Conservation (phyloP, 2,888 invertebrate species). For the Furcula furcula region DNA sequence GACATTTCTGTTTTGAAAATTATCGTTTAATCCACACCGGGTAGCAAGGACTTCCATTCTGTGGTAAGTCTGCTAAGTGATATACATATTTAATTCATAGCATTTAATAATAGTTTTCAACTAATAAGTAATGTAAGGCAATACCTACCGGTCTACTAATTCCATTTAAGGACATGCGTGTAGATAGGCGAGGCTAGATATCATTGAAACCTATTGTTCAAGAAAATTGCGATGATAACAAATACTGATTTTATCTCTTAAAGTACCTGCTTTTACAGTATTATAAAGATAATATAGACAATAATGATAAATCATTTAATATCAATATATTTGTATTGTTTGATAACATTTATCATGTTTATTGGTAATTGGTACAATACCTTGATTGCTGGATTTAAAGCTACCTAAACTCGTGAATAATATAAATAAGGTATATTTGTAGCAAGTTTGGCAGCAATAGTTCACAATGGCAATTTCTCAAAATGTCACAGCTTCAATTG, state of each 20-base stretch:
- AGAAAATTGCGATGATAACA: slow-evolving; percentile 41
- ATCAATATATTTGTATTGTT: slow-evolving; percentile 72
- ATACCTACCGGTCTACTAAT: too few relatives aligned
- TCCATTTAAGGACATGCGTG: slow-evolving; percentile 6
- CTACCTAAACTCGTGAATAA: slow-evolving; percentile 23
- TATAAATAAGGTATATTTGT: slow-evolving; percentile 2
- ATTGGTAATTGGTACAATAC: slow-evolving; percentile 48
- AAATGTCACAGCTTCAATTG: slow-evolving; percentile 35
- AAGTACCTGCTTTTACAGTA: slow-evolving; percentile 69
- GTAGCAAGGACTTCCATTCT: too few relatives aligned
- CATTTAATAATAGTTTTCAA: too few relatives aligned
- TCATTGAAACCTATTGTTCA: slow-evolving; percentile 22
- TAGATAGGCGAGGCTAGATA: background rate
- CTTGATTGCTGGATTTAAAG: slow-evolving; percentile 45
- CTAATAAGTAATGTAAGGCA: too few relatives aligned
- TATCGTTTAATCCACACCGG: too few relatives aligned
- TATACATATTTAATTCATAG: too few relatives aligned
- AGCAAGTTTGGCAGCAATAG: slow-evolving; percentile 5
- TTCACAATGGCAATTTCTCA: slow-evolving; percentile 3
- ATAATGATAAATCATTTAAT: slow-evolving; percentile 73
- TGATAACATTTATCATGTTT: slow-evolving; percentile 70
- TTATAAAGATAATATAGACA: slow-evolving; percentile 68
- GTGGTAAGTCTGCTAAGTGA: too few relatives aligned
- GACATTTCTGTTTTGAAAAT: too few relatives aligned
- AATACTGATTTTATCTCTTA: slow-evolving; percentile 68